These are phyloP conservation scores for Steinernema carpocapsae DNA, from an alignment of 2,888 invertebrate genomes.

Conservation along the genomic window DNA sequence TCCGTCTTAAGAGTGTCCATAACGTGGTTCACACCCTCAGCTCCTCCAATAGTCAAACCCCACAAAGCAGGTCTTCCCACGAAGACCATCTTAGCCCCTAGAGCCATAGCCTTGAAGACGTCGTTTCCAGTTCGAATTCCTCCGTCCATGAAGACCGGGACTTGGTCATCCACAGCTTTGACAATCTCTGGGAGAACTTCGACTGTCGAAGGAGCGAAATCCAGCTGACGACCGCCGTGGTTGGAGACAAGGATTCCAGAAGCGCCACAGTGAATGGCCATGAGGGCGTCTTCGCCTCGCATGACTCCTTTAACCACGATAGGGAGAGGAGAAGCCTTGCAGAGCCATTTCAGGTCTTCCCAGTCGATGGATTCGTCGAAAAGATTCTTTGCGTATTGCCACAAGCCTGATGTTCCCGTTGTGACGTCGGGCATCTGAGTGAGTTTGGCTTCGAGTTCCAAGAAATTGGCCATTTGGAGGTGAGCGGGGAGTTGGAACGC, in stretches of 20 bases:
- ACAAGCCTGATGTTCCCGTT: conserved; percentile 78
- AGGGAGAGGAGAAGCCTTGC: conserved; percentile 44
- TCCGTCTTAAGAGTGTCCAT: conserved; percentile 58
- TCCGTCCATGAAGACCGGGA: conserved; percentile 64
- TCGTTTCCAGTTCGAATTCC: conserved; percentile 74
- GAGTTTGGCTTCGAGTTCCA: conserved; percentile 69
- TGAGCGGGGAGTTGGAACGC: conserved; percentile 20
- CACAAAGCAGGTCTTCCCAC: conserved; percentile 70
- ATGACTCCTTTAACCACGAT: conserved; percentile 65
- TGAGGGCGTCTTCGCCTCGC: conserved; percentile 80
- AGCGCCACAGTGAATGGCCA: conserved; percentile 79
- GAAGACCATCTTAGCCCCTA: conserved; percentile 85
- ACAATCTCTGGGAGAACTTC: conserved; percentile 62
- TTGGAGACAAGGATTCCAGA: conserved; percentile 87
- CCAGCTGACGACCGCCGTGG: conserved; percentile 86
- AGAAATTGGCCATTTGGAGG: conserved; percentile 52
- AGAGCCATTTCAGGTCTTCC: conserved; percentile 85
- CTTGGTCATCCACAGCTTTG: conserved; percentile 47
- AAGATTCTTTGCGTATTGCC: conserved; percentile 78
- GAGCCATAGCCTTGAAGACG: conserved; percentile 85
- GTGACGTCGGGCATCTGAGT: conserved; percentile 71
- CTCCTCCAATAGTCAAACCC: conserved; percentile 59
- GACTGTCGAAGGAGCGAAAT: conserved; percentile 80
- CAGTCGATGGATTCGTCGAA: conserved; percentile 84
- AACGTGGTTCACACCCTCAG: conserved; percentile 59